Conservation (phyloP, 53 echinoderm and acorn worm species). For the Hippasteria phrygiana region DNA sequence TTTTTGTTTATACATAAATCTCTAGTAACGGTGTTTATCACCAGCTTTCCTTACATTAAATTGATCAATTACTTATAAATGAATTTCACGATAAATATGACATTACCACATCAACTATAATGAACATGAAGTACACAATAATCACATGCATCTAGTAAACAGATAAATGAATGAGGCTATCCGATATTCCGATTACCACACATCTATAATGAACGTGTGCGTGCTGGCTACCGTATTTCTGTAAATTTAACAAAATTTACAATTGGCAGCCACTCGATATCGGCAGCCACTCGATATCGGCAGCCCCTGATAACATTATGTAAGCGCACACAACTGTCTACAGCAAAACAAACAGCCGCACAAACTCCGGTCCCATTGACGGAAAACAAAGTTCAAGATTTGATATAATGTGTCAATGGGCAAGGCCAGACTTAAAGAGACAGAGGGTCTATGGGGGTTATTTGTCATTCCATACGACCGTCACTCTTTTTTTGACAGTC, state of each 20-base stretch:
- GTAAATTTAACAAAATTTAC: too few species aligned
- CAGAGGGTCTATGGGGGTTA: neutral
- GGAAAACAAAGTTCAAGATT: constrained; percentile 16
- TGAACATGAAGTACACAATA: too few species aligned
- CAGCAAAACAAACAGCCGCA: neutral
- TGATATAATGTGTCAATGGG: neutral
- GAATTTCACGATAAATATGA: too few species aligned
- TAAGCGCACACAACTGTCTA: neutral
- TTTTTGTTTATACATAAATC: neutral
- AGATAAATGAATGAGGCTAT: too few species aligned
- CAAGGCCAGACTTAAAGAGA: neutral
- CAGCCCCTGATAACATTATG: neutral
- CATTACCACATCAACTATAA: too few species aligned
- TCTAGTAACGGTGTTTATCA: neutral
- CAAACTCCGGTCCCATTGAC: neutral
- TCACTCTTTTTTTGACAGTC: neutral
- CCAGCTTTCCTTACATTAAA: too few species aligned
- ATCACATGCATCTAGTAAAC: too few species aligned
- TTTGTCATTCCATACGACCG: neutral
- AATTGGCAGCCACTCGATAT: too few species aligned
- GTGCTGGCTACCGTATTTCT: too few species aligned
- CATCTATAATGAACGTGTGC: too few species aligned
- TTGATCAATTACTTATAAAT: too few species aligned
- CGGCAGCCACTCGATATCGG: neutral
- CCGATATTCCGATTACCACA: too few species aligned